Evolutionary conservation across 2,888 invertebrate species (phyloP), one percentile per base, ranked within the genome.

Genomic region (Cartodere bifasciata): DNA sequence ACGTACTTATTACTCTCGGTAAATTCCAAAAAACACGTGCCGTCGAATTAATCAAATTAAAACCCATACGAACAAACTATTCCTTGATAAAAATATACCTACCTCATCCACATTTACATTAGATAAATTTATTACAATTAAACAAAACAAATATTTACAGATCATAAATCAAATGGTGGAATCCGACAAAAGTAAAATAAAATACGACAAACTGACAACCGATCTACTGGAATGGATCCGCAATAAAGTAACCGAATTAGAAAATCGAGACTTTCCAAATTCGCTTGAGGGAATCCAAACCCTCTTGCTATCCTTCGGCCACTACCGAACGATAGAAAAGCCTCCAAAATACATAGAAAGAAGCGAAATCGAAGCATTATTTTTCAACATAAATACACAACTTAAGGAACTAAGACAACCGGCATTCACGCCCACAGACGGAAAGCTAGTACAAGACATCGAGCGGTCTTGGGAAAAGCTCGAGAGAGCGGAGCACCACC

Each of bases 301-400:
- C 23, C 77, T 94, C 49, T 63, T 97, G 44, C 62, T 86, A 31
- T 70, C 77, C 21, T 98, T 98, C 64, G 97, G 94, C 50, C 82
- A 90, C 54, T 98, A 97, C 61, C 70, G 95, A 44, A 95, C 92
- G 1, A 79, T 87, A 26, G 97, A 98, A 60, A 98, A 98, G 63
- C 97, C 98, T 5, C 94, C 95, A 39, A 97, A 88, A 56, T 95
- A 95, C 62, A 90, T 83, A 54, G 97, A 98, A 60, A 76, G 92
- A 32, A 94, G 92, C 43, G 95, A 97, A 64, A 86, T 95, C 45
- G 94, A 98, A 62, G 97, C 88, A 0, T 65, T 94, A 20, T 94
- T 84, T 57, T 98, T 97, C 62, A 83, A 90, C 55, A 92, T 98
- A 47, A 97, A 97, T 61, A 92, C 94, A 0, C 80, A 88, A 59